Evolutionary conservation across 1,140 invertebrate species (phyloP).

Genomic region (Drosophila bocki): DNA sequence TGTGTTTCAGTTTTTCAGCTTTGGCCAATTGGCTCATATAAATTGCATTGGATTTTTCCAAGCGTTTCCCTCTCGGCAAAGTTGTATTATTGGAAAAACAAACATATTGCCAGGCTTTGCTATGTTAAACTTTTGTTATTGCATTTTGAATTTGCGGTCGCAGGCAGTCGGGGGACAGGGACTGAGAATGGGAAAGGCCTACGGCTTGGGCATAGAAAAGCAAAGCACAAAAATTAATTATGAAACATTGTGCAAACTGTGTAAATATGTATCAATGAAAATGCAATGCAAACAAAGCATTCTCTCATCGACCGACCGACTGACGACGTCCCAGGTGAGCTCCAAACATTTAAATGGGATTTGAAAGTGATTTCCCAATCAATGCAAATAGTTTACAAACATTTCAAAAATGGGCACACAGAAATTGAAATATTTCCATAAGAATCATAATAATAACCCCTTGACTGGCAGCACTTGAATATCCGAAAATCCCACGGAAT

Average conservation of each 20-base stretch:
- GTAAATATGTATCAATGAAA: conserved; percentile 54
- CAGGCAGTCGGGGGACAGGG: not conserved
- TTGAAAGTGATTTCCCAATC: conserved; percentile 50
- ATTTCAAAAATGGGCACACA: conserved; percentile 24
- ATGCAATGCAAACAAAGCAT: conserved; percentile 44
- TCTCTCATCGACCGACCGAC: conserved; percentile 12
- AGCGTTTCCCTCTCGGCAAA: conserved; percentile 40
- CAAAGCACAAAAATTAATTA: conserved; percentile 77
- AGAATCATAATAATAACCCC: conserved; percentile 42
- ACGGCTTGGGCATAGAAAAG: conserved; percentile 60
- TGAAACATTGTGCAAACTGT: conserved; percentile 61
- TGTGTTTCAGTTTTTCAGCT: conserved; percentile 34
- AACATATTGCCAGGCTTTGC: conserved; percentile 34
- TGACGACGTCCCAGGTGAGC: conserved; percentile 11
- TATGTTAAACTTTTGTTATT: conserved; percentile 48
- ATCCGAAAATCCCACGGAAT: conserved; percentile 7
- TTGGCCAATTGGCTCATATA: conserved; percentile 61
- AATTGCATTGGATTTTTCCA: conserved; percentile 56
- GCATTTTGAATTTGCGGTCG: conserved; percentile 51
- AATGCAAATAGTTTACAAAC: conserved; percentile 49
- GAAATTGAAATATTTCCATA: conserved; percentile 48
- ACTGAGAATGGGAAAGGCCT: conserved; percentile 25
- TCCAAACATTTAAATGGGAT: conserved; percentile 46
- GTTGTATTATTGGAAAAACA: conserved; percentile 73
- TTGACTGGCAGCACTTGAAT: conserved; percentile 11